Evolutionary conservation across 2,113 vertebrate species (phyloP).

Genomic region (Scomber japonicus): DNA sequence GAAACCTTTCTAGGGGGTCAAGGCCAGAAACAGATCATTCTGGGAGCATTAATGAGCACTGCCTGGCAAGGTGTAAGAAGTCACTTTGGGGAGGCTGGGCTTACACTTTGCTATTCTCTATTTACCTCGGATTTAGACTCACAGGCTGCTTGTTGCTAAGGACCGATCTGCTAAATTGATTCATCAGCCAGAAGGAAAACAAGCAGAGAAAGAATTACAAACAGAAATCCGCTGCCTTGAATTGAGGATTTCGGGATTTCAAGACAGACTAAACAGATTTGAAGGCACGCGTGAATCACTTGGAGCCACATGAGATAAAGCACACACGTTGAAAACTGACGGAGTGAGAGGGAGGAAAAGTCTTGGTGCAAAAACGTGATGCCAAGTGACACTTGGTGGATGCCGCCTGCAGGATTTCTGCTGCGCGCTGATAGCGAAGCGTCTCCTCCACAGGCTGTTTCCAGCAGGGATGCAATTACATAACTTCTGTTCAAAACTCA

Average conservation of each 20-base stretch:
- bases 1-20: not conserved
- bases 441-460: slow-evolving; percentile 41
- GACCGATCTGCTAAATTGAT: slow-evolving; percentile 30
- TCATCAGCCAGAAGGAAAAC: slow-evolving; percentile 20
- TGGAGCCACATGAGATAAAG: not conserved
- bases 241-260: slow-evolving; percentile 27
- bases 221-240: slow-evolving; percentile 22
- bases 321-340: not conserved
- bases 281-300: slow-evolving; percentile 29
- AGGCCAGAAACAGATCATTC: slow-evolving; percentile 3
- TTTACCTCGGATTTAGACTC: slow-evolving; percentile 43
- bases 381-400: slow-evolving; percentile 64
- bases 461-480: slow-evolving; percentile 59
- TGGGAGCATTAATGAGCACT: slow-evolving; percentile 30
- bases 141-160: slow-evolving; percentile 31
- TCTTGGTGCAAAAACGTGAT: slow-evolving; percentile 29
- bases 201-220: slow-evolving; percentile 33
- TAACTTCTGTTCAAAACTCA: slow-evolving; percentile 77
- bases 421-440: slow-evolving; percentile 38
- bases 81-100: slow-evolving; percentile 37
- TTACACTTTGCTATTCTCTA: slow-evolving; percentile 44
- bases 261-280: slow-evolving; percentile 8
- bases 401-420: slow-evolving; percentile 39
- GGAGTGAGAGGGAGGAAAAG: slow-evolving; percentile 12
- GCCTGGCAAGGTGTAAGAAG: slow-evolving; percentile 33